phyloP scores from a whole-genome alignment of 2,888 invertebrate species.

The Chouioia cunea region DNA sequence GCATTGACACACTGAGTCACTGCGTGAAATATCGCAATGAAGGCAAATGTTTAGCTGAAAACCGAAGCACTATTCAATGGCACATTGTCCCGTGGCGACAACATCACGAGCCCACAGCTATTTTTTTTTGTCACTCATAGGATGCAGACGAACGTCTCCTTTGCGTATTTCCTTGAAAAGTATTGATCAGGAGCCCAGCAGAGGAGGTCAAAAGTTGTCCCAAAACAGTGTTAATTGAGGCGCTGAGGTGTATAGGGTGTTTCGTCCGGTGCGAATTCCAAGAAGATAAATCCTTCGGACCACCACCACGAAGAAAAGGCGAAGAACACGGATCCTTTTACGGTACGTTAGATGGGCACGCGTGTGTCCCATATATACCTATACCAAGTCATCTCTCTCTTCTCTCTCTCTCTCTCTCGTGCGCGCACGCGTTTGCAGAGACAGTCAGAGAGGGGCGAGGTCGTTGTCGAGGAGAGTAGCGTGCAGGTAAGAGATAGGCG shows the following conservation, averaged over 20 bases:
- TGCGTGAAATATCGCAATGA: too few relatives aligned
- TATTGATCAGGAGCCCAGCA: too few relatives aligned
- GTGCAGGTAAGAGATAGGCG: conserved; percentile 48
- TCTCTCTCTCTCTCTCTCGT: background rate
- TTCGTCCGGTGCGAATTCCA: conserved; percentile 27
- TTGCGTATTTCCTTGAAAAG: too few relatives aligned
- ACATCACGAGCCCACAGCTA: too few relatives aligned
- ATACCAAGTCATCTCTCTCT: background rate
- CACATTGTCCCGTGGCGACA: too few relatives aligned
- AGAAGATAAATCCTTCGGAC: conserved; percentile 42
- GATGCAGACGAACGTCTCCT: too few relatives aligned
- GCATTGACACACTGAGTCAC: too few relatives aligned
- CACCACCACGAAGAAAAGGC: conserved; percentile 6
- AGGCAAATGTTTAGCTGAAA: too few relatives aligned
- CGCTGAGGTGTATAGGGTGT: conserved; percentile 23
- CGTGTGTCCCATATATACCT: conserved; percentile 1
- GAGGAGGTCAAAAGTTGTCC: background rate
- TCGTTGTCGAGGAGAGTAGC: conserved; percentile 8
- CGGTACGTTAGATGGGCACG: conserved; percentile 49
- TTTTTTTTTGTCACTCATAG: too few relatives aligned
- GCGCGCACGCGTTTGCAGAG: background rate
- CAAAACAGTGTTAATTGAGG: conserved; percentile 44
- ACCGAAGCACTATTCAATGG: too few relatives aligned
- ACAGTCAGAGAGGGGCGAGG: conserved; percentile 40
- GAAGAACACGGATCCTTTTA: conserved; percentile 48